Evolutionary conservation across 2,113 vertebrate genomes (phyloP).

Genomic region (Albula glossodonta): DNA sequence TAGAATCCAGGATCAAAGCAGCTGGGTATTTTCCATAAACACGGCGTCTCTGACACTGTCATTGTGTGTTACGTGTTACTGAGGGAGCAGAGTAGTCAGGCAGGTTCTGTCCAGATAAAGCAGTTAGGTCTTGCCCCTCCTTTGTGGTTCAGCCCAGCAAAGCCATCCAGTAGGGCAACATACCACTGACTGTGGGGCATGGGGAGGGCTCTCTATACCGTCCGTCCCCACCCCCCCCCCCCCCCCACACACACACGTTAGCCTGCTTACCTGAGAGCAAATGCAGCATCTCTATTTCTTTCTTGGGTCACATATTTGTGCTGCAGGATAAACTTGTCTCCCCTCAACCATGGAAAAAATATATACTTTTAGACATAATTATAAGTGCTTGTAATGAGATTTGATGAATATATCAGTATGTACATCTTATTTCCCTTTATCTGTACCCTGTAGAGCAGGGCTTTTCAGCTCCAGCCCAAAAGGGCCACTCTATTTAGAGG

Average conservation of each 20-base stretch:
- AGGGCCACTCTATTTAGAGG: too few relatives aligned
- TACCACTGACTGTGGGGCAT: neutral
- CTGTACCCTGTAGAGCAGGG: too few relatives aligned
- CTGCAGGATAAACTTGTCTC: neutral
- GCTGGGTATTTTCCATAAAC: neutral
- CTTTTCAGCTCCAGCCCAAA: too few relatives aligned
- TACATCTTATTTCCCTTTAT: too few relatives aligned
- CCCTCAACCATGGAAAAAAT: neutral
- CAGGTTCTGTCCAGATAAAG: constrained; percentile 12
- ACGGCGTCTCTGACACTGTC: neutral
- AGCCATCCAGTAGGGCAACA: constrained; percentile 16
- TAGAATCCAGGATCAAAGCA: neutral
- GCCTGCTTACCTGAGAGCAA: too few relatives aligned
- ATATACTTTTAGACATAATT: too few relatives aligned
- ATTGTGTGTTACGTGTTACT: neutral
- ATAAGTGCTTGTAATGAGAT: too few relatives aligned
- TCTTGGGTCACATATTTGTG: neutral
- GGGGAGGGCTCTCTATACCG: neutral
- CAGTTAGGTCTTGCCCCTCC: neutral
- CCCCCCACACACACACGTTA: too few relatives aligned
- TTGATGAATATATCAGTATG: too few relatives aligned
- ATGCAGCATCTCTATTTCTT: neutral
- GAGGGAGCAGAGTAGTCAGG: constrained; percentile 18
- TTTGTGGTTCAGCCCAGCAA: neutral
- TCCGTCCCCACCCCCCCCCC: too few relatives aligned